A percentile compares a stretch with the other conserved stretches of the same genome.
Conservation (phyloP, 2,113 vertebrate species). For the Ariopsis seemanni region DNA sequence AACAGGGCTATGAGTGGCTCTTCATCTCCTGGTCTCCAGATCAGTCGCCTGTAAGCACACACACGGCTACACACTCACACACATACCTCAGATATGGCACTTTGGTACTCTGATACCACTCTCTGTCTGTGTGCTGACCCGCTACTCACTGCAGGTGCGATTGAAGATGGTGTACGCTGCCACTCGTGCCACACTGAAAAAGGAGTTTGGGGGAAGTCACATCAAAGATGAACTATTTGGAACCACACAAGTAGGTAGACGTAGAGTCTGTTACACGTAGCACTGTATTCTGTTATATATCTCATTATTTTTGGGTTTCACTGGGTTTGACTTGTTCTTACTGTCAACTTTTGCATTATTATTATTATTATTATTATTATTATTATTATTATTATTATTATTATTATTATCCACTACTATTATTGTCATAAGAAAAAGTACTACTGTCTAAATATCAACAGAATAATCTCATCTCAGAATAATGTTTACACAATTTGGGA, state of each 20-base stretch:
- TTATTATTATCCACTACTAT: no score
- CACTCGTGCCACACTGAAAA: constrained; percentile 95
- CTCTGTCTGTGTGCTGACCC: constrained; percentile 18
- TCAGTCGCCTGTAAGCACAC: constrained; percentile 86
- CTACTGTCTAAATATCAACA: no score
- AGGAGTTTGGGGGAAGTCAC: constrained; percentile 95
- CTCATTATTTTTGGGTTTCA: background rate
- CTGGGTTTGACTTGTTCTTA: no score
- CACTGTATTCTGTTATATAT: background rate
- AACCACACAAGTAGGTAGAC: constrained; percentile 83
- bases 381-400: no score
- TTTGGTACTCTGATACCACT: background rate
- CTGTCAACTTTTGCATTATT: no score
- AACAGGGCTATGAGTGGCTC: constrained; percentile 94
- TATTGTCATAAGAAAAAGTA: no score
- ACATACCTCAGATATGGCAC: background rate
- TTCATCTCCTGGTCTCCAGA: constrained; percentile 99
- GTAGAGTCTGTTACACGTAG: background rate
- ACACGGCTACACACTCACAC: background rate
- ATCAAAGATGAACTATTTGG: constrained; percentile 96
- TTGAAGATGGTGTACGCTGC: constrained; percentile 99
- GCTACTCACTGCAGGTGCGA: constrained; percentile 77
- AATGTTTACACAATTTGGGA: background rate
- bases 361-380: no score
- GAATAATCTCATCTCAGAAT: no score